A percentile compares a stretch with the other conserved stretches of the same genome.
These are phyloP conservation scores for Paraplagusia blochii DNA, from an alignment of 2,113 vertebrate genomes.

Conservation along the genomic window DNA sequence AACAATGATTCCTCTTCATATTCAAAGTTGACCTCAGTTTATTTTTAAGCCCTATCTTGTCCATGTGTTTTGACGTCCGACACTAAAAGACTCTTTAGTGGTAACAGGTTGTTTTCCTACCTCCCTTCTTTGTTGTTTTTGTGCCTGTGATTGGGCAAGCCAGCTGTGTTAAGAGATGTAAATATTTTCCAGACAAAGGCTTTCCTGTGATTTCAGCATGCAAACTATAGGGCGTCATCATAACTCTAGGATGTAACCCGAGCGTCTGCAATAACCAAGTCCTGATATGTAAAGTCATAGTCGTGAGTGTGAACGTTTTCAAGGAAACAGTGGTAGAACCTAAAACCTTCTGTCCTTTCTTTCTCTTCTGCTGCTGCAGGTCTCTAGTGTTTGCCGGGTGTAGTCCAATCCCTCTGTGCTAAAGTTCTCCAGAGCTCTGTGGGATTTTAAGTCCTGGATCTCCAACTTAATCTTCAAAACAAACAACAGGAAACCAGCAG, in stretches of 20 bases:
- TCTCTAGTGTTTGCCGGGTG: neutral
- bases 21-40: slow-evolving; percentile 66
- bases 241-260: slow-evolving; percentile 33
- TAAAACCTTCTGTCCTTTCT: neutral
- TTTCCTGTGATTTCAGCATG: slow-evolving; percentile 70
- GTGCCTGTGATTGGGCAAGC: slow-evolving; percentile 61
- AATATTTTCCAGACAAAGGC: slow-evolving; percentile 66
- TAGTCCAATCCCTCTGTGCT: slow-evolving; percentile 2
- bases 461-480: slow-evolving; percentile 60
- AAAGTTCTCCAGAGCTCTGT: slow-evolving; percentile 10
- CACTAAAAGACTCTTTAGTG: slow-evolving; percentile 75
- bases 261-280: slow-evolving; percentile 42
- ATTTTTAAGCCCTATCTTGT: slow-evolving; percentile 64
- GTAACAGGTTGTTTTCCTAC: slow-evolving; percentile 65
- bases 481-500: slow-evolving; percentile 53
- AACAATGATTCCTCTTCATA: slow-evolving; percentile 45
- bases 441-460: slow-evolving; percentile 32
- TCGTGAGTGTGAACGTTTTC: neutral
- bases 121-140: slow-evolving; percentile 68
- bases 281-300: slow-evolving; percentile 3
- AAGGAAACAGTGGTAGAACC: neutral
- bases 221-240: slow-evolving; percentile 63
- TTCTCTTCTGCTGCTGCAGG: neutral
- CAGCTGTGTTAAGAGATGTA: slow-evolving; percentile 79
- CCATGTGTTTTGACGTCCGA: slow-evolving; percentile 61